Evolutionary conservation across 2,797 vertebrate species (phyloP).

Genomic region (Eospalax fontanierii): DNA sequence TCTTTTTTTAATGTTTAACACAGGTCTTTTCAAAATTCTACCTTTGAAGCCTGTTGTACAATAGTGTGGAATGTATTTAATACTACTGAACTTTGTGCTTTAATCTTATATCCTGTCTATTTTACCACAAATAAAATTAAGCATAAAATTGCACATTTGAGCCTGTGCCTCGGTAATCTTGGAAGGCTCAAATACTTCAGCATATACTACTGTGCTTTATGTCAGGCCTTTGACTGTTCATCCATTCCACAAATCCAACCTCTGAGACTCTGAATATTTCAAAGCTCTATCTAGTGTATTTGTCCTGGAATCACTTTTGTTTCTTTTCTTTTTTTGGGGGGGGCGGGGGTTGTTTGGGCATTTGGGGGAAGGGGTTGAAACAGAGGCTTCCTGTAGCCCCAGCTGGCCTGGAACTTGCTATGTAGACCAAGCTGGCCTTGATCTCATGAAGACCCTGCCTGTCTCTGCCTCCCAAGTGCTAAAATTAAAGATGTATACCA

Average conservation of each 20-base stretch:
- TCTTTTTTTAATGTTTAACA: too few relatives aligned
- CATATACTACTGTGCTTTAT: neutral
- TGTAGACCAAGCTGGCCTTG: too few relatives aligned
- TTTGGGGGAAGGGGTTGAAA: too few relatives aligned
- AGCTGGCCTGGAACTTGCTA: too few relatives aligned
- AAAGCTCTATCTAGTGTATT: slow-evolving; percentile 46
- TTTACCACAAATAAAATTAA: neutral
- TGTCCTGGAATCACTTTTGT: neutral
- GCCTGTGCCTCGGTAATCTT: slow-evolving; percentile 10
- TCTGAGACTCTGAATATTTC: neutral
- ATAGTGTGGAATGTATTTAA: neutral
- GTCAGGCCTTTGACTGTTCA: neutral
- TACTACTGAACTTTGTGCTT: neutral
- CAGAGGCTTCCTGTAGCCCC: too few relatives aligned
- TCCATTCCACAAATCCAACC: neutral
- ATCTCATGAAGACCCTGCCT: too few relatives aligned
- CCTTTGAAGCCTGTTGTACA: neutral
- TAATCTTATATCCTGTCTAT: neutral
- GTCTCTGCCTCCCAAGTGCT: too few relatives aligned
- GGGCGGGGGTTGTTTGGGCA: too few relatives aligned
- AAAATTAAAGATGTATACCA: too few relatives aligned
- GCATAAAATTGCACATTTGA: neutral
- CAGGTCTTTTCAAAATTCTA: neutral
- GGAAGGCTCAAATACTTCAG: neutral
- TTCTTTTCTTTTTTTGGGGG: too few relatives aligned